Conservation (phyloP, 1,140 invertebrate species). For the Aphidius gifuensis region DNA sequence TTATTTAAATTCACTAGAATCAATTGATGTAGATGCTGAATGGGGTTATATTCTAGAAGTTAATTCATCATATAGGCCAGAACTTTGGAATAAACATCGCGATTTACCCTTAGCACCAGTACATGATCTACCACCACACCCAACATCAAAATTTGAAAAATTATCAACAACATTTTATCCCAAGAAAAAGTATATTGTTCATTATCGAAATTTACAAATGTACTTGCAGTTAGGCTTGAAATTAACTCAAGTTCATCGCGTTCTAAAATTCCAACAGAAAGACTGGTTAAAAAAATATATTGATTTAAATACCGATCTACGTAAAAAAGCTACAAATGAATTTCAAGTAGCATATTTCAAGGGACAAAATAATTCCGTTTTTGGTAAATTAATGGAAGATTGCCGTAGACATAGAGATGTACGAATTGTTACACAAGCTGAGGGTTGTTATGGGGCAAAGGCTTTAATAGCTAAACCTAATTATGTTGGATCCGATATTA, state of each 20-base stretch:
- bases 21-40: slow-evolving; percentile 14
- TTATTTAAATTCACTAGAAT: slow-evolving; percentile 18
- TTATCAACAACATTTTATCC: slow-evolving; percentile 41
- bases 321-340: no score
- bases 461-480: no score
- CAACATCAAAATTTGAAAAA: slow-evolving; percentile 32
- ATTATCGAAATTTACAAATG: slow-evolving; percentile 39
- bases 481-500: no score
- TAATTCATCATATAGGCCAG: slow-evolving; percentile 28
- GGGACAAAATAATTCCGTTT: no score
- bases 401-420: no score
- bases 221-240: slow-evolving; percentile 51
- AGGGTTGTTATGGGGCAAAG: no score
- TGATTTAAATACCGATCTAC: no score
- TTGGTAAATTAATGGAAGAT: no score
- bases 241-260: slow-evolving; percentile 53
- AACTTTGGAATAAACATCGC: slow-evolving; percentile 13
- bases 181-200: slow-evolving; percentile 54
- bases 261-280: slow-evolving; percentile 53
- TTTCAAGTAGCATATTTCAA: no score
- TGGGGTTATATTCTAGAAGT: slow-evolving; percentile 16
- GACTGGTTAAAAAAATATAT: no score
- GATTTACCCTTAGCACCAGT: slow-evolving; percentile 30
- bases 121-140: slow-evolving; percentile 26
- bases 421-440: no score